Conservation (phyloP, 1,140 invertebrate genomes). For the Drosophila athabasca region DNA sequence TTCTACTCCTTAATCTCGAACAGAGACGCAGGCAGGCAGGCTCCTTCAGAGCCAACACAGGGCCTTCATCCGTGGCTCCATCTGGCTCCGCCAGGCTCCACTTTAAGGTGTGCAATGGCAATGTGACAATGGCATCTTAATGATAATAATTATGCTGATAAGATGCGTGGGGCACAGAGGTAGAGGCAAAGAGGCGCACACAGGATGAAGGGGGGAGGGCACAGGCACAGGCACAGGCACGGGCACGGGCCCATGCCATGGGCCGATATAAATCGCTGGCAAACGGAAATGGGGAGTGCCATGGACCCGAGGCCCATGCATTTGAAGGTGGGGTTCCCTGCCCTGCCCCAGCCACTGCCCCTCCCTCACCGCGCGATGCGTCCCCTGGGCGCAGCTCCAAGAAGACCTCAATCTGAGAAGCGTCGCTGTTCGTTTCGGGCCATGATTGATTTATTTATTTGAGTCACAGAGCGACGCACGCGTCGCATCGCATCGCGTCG, state of each 20-base stretch:
- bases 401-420: slow-evolving; percentile 12
- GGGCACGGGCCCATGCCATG: slow-evolving; percentile 35
- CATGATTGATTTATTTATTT: slow-evolving; percentile 81
- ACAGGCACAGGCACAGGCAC: neutral
- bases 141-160: slow-evolving; percentile 73
- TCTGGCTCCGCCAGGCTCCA: slow-evolving; percentile 19
- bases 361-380: neutral
- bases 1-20: too few relatives aligned
- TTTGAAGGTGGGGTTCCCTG: slow-evolving; percentile 57
- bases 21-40: too few relatives aligned
- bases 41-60: slow-evolving; percentile 13
- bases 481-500: slow-evolving; percentile 32
- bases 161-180: slow-evolving; percentile 38
- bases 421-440: slow-evolving; percentile 12
- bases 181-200: too few relatives aligned
- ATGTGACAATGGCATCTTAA: slow-evolving; percentile 76
- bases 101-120: slow-evolving; percentile 61
- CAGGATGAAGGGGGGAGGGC: neutral
- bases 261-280: slow-evolving; percentile 72
- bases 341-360: neutral
- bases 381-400: slow-evolving; percentile 12
- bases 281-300: slow-evolving; percentile 80
- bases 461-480: slow-evolving; percentile 63
- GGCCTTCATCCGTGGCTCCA: neutral
- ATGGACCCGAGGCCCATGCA: slow-evolving; percentile 44